phyloP scores from a whole-genome alignment of 2,113 vertebrate species.

The Crotalus horridus region DNA sequence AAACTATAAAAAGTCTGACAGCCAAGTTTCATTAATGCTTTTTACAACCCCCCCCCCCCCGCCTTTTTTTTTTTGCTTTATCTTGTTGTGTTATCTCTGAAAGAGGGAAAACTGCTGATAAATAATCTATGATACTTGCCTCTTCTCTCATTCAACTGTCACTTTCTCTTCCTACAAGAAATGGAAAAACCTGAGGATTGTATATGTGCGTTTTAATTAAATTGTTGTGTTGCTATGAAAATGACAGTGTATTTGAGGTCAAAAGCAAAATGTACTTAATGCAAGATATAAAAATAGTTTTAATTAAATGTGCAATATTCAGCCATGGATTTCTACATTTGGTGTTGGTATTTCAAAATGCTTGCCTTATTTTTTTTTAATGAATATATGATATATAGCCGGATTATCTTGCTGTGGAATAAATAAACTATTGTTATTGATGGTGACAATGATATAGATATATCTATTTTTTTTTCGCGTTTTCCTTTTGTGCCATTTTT shows the following conservation, averaged over 20 bases:
- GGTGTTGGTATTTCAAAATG: not conserved
- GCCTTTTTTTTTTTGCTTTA: not conserved
- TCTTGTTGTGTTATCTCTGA: not conserved
- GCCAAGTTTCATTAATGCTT: not conserved
- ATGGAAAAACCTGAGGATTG: not conserved
- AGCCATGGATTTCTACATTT: not conserved
- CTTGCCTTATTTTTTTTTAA: not conserved
- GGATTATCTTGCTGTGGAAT: not conserved
- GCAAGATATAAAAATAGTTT: too few relatives aligned
- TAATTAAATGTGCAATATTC: not conserved
- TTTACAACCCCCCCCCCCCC: not conserved
- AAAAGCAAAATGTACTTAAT: not conserved
- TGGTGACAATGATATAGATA: not conserved
- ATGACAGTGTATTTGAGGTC: not conserved
- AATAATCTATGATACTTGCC: not conserved
- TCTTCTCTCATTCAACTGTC: not conserved
- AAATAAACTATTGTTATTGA: not conserved
- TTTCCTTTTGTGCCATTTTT: not conserved
- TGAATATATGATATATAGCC: not conserved
- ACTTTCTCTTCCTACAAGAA: not conserved
- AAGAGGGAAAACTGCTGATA: not conserved
- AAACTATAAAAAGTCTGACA: not conserved
- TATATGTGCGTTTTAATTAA: not conserved
- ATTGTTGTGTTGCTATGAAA: not conserved
- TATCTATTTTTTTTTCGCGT: not conserved